Percentiles rank a stretch among this genome's conserved stretches.
These are phyloP conservation scores for Peromyscus polionotus DNA, from an alignment of 2,113 vertebrate genomes.

Conservation along the genomic window DNA sequence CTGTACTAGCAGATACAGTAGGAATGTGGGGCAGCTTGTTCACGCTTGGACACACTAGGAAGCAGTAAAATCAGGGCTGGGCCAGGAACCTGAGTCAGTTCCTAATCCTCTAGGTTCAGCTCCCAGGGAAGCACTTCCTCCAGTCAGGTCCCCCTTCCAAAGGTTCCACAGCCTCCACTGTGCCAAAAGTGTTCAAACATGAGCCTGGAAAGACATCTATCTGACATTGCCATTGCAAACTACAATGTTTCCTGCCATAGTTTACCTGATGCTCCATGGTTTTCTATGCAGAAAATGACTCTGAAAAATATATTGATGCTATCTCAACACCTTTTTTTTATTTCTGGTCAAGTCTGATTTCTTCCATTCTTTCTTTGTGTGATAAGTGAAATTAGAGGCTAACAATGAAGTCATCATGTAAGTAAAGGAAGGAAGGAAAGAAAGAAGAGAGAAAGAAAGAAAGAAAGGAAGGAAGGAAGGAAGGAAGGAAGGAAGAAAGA, in stretches of 20 bases:
- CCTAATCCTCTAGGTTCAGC: not conserved
- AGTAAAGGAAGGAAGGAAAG: too few species aligned
- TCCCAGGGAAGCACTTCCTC: not conserved
- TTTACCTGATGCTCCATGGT: not conserved
- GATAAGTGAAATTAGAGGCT: not conserved
- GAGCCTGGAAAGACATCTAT: not conserved
- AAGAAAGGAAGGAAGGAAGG: too few species aligned
- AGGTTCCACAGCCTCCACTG: not conserved
- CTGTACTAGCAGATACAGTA: not conserved
- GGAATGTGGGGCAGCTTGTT: not conserved
- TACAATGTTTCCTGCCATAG: not conserved
- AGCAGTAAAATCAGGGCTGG: not conserved
- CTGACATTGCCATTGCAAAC: not conserved
- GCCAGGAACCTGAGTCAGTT: not conserved
- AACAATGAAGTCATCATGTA: not conserved
- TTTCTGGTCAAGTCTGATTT: slow-evolving; percentile 21
- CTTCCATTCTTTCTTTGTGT: not conserved
- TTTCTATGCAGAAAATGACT: not conserved
- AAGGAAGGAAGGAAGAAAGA: too few species aligned
- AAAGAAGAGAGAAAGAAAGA: too few species aligned
- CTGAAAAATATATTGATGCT: not conserved
- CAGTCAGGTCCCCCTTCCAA: not conserved
- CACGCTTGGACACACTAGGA: not conserved
- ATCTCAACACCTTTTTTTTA: slow-evolving; percentile 10
- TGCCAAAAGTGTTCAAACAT: not conserved